Evolutionary conservation across 2,888 invertebrate genomes (phyloP).

Genomic region (Dryobotodes eremita): DNA sequence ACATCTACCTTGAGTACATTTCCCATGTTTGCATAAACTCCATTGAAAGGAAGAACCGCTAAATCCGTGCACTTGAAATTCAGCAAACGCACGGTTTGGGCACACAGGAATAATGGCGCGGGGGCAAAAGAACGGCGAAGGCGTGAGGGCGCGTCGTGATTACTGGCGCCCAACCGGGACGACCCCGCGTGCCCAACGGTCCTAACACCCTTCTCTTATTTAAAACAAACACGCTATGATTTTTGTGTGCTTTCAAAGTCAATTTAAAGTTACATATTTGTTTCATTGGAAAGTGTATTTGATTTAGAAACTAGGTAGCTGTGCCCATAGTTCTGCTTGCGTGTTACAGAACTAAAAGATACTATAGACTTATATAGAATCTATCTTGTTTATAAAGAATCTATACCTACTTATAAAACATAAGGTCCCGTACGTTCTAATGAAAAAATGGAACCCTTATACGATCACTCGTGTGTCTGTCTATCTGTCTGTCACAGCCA

Average conservation of each 20-base stretch:
- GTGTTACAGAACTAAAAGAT: neutral
- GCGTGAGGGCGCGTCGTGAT: conserved; percentile 87
- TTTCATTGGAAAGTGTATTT: conserved; percentile 21
- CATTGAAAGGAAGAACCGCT: conserved; percentile 64
- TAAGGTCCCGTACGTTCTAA: too few species aligned
- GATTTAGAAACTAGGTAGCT: neutral
- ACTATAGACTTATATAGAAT: neutral
- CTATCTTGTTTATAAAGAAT: neutral
- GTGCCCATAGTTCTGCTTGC: neutral
- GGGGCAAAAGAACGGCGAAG: conserved; percentile 72
- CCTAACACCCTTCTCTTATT: conserved; percentile 63
- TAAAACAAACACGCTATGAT: conserved; percentile 63
- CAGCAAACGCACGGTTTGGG: conserved; percentile 75
- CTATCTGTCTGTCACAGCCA: too few species aligned
- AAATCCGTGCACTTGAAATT: conserved; percentile 83
- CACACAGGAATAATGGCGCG: conserved; percentile 67
- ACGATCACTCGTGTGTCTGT: too few species aligned
- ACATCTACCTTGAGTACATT: conserved; percentile 5
- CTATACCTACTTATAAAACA: neutral
- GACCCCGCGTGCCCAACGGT: conserved; percentile 74
- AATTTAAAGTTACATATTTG: conserved; percentile 30
- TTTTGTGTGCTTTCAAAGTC: conserved; percentile 35
- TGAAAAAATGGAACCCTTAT: too few species aligned
- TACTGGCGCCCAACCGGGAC: conserved; percentile 83
- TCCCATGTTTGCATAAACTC: conserved; percentile 48